Evolutionary conservation across 1,140 invertebrate species (phyloP), one percentile per base, ranked within the genome.

Genomic region (Pogonognathellus flavescens): DNA sequence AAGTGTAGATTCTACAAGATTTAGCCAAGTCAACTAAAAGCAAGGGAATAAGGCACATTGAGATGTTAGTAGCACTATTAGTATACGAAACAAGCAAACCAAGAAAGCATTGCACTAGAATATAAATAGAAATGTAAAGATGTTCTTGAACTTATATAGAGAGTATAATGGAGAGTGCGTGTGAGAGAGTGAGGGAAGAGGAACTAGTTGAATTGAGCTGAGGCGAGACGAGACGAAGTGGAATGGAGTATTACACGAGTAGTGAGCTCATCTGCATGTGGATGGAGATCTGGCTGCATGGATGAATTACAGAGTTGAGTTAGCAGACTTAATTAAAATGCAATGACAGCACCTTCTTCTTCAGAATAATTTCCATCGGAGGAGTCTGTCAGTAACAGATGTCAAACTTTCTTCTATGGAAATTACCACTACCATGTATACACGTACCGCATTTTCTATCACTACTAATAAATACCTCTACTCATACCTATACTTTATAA

Each of bases 241-340:
- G 31, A 62, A n/a, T 72, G 66, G 25, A 72, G 22, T 11, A 13
- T 20, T 72, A 72, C 41, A n/a, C 6, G 31, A 41, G 25, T 49
- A 41, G 41, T 25, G 16, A 76, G 41, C 70, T 76, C 70, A 76
- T 76, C 70, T 76, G 70, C 70, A 76, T 76, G 70, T 76, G 70
- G 70, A 76, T 76, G 70, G 70, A 14, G 70, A 76, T 76, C 70
- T 76, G 80, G 31, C 31, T 82, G 81, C 57, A 60, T 60, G 81
- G 81, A 60, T 60, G 81, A 82, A 82, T 82, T 82, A 82, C 81
- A 82, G 55, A 82, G 81, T 81, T 82, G 81, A 82, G 81, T 82
- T 82, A 82, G 81, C 81, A 82, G 55, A 82, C 81, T 82, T 82
- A 82, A 82, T 82, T 82, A 82, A 82, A 82, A 82, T 82, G 81